Percentiles rank a stretch among this genome's conserved stretches.
Conservation (phyloP, 1,140 invertebrate genomes). For the Drosophila repleta region DNA sequence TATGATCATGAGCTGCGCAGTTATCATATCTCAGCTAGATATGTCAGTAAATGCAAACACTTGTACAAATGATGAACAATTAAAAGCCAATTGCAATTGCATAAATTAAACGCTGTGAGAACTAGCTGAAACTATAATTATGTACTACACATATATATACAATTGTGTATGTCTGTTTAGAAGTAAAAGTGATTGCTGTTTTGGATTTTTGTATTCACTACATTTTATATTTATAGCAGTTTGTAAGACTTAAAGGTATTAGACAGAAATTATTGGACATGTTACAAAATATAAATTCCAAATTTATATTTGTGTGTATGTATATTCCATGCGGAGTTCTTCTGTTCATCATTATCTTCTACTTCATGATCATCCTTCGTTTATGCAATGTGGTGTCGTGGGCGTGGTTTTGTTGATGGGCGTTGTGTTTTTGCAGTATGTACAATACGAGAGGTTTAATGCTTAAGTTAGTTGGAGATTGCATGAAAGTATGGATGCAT, state of each 20-base stretch:
- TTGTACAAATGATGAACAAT: slow-evolving; percentile 8
- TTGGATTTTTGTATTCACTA: slow-evolving; percentile 77
- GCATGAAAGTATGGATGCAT: slow-evolving; percentile 19
- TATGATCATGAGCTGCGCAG: too few species aligned
- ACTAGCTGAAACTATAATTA: neutral
- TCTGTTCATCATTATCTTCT: slow-evolving; percentile 38
- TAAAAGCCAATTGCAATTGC: slow-evolving; percentile 11
- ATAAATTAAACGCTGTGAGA: slow-evolving; percentile 22
- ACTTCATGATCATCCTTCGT: slow-evolving; percentile 30
- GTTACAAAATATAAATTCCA: slow-evolving; percentile 68
- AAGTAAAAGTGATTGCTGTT: neutral
- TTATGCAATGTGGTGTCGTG: slow-evolving; percentile 45
- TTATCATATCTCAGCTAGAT: too few species aligned
- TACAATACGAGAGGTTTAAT: slow-evolving; percentile 51
- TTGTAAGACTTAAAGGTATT: slow-evolving; percentile 67
- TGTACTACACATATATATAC: neutral
- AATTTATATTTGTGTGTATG: slow-evolving; percentile 63
- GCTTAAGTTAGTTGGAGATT: neutral
- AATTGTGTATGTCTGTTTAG: neutral
- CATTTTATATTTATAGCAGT: slow-evolving; percentile 79
- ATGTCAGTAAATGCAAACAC: too few species aligned
- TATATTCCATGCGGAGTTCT: slow-evolving; percentile 52
- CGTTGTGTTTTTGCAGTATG: slow-evolving; percentile 49
- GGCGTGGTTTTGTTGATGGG: slow-evolving; percentile 66
- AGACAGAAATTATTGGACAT: slow-evolving; percentile 50